Base-by-base conservation (phyloP, 2,113 vertebrate species). In the Gymnogyps californianus region DNA sequence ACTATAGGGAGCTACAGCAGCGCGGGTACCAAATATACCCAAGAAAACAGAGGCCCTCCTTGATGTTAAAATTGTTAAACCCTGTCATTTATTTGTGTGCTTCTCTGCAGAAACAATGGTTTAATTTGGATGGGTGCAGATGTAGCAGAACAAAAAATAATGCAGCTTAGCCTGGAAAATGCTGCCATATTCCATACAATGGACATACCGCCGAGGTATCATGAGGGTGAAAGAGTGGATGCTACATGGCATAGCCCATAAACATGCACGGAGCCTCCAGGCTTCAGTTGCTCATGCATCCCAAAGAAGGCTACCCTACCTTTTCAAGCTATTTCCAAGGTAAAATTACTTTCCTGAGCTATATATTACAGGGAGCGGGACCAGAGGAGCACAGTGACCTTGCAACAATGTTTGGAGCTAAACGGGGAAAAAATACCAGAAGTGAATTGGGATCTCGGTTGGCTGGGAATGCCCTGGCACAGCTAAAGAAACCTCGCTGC, bases 391-490 rank as follows among this genome's bases (percentile, higher is more conserved):
- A 20, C 44, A 20, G 20, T 49, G 54, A 80, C 16, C n/a, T 83
- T 34, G 36, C 26, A 47, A 18, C 5, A 55, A 11, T 2, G 16
- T 52, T 42, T 74, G 59, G 84, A 67, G 44, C 29, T 71, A 9
- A 55, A 25, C 0, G 11, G 25, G 57, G 10, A 87, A 34, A 57
- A 36, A 70, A 25, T 4, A 13, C 3, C 32, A 6, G n/a, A 29
- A 58, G 34, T 7, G 3, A 66, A 9, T 0, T 26, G 49, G 61
- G 69, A 87, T 11, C 57, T 87, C 0, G 0, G 6, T 38, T 4
- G 0, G 0, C 49, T 28, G 78, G 55, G 75, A 77, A n/a, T 1
- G 4, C 7, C 44, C 11, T 0, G 0, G 51, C 26, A 49, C 13
- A 55, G 67, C 58, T 62, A 64, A 40, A 44, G 80, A 77, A 86